Evolutionary conservation across 2,888 invertebrate genomes (phyloP), one percentile per base, ranked within the genome.

Genomic region (Polydrusus tereticollis): DNA sequence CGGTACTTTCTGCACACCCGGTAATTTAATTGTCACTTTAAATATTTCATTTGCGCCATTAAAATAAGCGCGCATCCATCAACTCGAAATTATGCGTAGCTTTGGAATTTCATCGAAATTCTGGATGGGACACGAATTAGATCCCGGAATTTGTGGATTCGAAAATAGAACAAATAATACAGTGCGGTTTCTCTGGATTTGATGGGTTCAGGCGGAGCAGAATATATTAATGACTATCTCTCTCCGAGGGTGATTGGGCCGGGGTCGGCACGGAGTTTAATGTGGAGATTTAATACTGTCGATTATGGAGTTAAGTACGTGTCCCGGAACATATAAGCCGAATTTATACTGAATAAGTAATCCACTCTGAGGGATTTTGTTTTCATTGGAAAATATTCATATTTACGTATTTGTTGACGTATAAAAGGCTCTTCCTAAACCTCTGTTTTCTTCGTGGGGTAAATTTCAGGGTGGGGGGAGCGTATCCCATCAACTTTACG

Each of bases 151-250:
- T 47, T 47, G 21, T 23, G 47, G 47, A 21, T 23, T 47, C 12
- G 47, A 47, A 47, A 47, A 47, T 47, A 47, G 47, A 47, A 23
- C 47, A 47, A 47, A 47, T 47, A 47, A 45, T 45, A 12, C 21
- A 47, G n/a, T 47, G 21, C 21, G n/a, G 47, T 47, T 47, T 47
- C 47, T 23, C 47, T 21, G 47, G 47, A 47, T 47, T 47, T 47
- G 47, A 47, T 23, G 47, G 23, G n/a, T n/a, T 21, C n/a, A 12
- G 47, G 47, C 5, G 12, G 23, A 23, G 23, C 23, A 3, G 47
- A 47, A 47, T 47, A 47, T 23, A 47, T 47, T 47, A 47, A 47
- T 23, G 47, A 47, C 20, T 21, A 6, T 2, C 21, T 23, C 20
- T 23, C 5, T 3, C 14, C 7, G 14, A 23, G 47, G 47, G 47